A percentile compares a stretch with the other conserved stretches of the same genome.
Conservation (phyloP, 2,113 vertebrate genomes). For the Pedetes capensis region DNA sequence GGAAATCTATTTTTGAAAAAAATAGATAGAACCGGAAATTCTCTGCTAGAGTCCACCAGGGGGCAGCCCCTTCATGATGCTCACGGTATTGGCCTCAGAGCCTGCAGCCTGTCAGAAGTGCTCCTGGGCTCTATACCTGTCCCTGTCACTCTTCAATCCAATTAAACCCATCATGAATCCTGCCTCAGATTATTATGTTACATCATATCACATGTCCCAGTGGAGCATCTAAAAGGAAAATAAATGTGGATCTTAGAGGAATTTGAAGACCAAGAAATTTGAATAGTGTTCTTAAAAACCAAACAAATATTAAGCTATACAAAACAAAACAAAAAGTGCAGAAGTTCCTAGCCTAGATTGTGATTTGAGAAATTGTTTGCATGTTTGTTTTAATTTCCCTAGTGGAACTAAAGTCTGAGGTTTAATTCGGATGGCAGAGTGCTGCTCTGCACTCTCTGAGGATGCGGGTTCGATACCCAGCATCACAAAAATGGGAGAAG, state of each 20-base stretch:
- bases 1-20: neutral
- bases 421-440: too few relatives aligned
- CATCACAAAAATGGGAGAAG: too few relatives aligned
- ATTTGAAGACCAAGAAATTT: neutral
- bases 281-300: neutral
- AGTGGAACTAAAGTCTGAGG: too few relatives aligned
- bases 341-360: neutral
- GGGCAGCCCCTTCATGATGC: constrained; percentile 21
- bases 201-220: neutral
- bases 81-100: neutral
- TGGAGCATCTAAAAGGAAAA: neutral
- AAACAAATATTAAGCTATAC: neutral
- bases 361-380: neutral
- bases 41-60: constrained; percentile 43
- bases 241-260: neutral
- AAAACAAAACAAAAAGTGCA: neutral
- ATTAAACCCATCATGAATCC: neutral
- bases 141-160: neutral
- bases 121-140: neutral
- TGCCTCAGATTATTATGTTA: neutral
- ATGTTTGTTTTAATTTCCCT: neutral
- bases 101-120: neutral
- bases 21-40: neutral
- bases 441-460: too few relatives aligned
- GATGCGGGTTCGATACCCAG: too few relatives aligned